Evolutionary conservation across 2,888 invertebrate genomes (phyloP).

Genomic region (Orthonevra nobilis): DNA sequence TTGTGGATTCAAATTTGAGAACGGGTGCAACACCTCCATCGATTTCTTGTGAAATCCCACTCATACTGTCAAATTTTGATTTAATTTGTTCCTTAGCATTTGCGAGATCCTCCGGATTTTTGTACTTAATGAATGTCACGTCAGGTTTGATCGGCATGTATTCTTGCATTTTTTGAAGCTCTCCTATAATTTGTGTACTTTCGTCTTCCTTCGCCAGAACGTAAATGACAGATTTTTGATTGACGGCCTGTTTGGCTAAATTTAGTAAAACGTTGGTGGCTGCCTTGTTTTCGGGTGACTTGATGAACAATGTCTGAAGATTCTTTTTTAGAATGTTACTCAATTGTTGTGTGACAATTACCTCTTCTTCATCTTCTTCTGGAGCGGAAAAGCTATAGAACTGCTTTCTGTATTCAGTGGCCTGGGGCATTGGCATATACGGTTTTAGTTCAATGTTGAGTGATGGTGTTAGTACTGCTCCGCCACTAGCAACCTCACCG

Average conservation of each 20-base stretch:
- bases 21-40: slow-evolving; percentile 76
- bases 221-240: slow-evolving; percentile 76
- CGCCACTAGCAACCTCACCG: background rate
- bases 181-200: slow-evolving; percentile 73
- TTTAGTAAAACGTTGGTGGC: slow-evolving; percentile 75
- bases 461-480: background rate
- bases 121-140: slow-evolving; percentile 77
- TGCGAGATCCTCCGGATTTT: slow-evolving; percentile 76
- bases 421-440: too few species aligned
- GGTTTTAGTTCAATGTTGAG: too few species aligned
- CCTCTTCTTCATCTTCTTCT: slow-evolving; percentile 74
- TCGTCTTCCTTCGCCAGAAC: slow-evolving; percentile 75
- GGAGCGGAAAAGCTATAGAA: slow-evolving; percentile 75
- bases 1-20: slow-evolving; percentile 74
- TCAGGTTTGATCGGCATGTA: slow-evolving; percentile 74
- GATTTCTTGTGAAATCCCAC: slow-evolving; percentile 72
- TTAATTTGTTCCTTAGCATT: slow-evolving; percentile 76
- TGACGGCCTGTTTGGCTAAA: slow-evolving; percentile 75
- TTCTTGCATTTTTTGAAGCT: slow-evolving; percentile 74
- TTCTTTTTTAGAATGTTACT: slow-evolving; percentile 73
- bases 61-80: slow-evolving; percentile 75
- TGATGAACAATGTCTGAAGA: slow-evolving; percentile 75
- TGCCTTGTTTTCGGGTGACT: slow-evolving; percentile 75
- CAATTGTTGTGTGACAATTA: slow-evolving; percentile 70
- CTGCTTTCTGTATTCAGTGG: slow-evolving; percentile 73